phyloP scores from a whole-genome alignment of 2,113 vertebrate species.

The Myiozetetes cayanensis region DNA sequence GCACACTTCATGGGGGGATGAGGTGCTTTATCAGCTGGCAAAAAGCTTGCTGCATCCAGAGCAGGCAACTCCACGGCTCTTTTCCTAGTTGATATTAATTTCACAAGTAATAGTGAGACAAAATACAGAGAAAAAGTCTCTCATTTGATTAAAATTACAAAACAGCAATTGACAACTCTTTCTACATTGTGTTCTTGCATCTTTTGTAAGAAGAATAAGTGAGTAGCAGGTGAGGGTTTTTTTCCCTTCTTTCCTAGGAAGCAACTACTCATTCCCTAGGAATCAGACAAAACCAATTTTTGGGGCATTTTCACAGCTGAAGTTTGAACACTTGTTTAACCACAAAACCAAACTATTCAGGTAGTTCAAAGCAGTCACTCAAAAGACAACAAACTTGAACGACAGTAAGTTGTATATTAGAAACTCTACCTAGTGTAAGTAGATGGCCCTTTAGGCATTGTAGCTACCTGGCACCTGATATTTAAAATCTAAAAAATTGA shows the following conservation, averaged over 20 bases:
- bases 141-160: background rate
- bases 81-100: background rate
- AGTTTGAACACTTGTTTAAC: background rate
- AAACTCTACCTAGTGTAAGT: constrained; percentile 34
- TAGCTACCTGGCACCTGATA: constrained; percentile 18
- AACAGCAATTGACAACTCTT: background rate
- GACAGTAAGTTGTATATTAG: background rate
- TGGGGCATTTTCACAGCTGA: background rate
- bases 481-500: constrained; percentile 28
- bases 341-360: background rate
- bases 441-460: constrained; percentile 23
- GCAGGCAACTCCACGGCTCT: background rate
- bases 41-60: background rate
- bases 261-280: background rate
- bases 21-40: background rate
- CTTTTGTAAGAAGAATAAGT: background rate
- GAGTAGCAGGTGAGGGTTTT: accelerated
- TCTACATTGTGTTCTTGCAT: background rate
- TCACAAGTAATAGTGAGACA: background rate
- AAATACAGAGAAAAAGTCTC: background rate
- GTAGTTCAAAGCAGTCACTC: background rate
- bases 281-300: background rate
- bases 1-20: background rate
- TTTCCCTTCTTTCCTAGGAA: background rate
- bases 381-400: background rate